Percentiles rank a stretch among this genome's conserved stretches.
phyloP scores from a whole-genome alignment of 1,140 invertebrate species.

The Drosophila elegans region DNA sequence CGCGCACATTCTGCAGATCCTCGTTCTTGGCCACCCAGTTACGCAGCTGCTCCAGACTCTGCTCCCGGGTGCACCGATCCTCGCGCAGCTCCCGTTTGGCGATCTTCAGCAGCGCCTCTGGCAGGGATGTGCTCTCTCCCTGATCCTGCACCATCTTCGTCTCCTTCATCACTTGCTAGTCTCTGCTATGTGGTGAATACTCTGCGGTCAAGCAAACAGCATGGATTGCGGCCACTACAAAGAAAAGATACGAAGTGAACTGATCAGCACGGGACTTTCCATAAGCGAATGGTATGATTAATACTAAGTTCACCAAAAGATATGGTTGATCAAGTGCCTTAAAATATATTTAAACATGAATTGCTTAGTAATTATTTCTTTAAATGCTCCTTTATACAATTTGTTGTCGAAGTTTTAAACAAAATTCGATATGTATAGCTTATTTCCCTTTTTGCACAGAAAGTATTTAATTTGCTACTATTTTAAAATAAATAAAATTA shows the following conservation, averaged over 20 bases:
- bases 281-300: not conserved
- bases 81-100: conserved; percentile 89
- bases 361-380: too few species aligned
- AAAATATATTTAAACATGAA: too few species aligned
- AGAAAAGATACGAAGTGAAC: not conserved
- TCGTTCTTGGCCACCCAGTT: conserved; percentile 89
- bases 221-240: conserved; percentile 26
- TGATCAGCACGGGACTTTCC: not conserved
- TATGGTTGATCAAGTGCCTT: not conserved
- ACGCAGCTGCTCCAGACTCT: conserved; percentile 87
- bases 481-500: too few species aligned
- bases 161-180: conserved; percentile 53
- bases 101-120: conserved; percentile 85
- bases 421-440: too few species aligned
- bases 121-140: conserved; percentile 47
- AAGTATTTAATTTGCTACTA: too few species aligned
- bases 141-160: conserved; percentile 53
- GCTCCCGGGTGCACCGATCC: conserved; percentile 86
- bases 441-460: too few species aligned
- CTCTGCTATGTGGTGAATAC: not conserved
- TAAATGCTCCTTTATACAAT: too few species aligned
- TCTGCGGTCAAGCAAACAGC: conserved; percentile 14
- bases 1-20: conserved; percentile 88
- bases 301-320: not conserved
- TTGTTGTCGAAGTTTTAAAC: too few species aligned